phyloP scores from a whole-genome alignment of 2,888 invertebrate species.

The Cheilosia scutellata region DNA sequence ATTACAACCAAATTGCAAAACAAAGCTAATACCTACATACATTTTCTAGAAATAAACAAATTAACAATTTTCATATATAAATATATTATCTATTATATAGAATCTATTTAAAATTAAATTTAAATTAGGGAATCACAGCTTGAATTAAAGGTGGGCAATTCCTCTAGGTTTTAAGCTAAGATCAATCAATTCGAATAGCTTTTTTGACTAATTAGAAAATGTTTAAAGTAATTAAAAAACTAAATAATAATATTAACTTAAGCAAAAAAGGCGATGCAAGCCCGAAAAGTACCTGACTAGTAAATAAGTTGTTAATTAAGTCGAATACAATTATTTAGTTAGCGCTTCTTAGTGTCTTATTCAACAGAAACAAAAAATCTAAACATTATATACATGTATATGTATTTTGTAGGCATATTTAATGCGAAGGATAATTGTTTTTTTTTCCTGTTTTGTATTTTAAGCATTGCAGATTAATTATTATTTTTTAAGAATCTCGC shows the following conservation, averaged over 20 bases:
- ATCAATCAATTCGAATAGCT: slow-evolving; percentile 76
- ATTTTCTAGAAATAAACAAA: slow-evolving; percentile 51
- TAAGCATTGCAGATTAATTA: slow-evolving; percentile 34
- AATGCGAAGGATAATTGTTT: slow-evolving; percentile 22
- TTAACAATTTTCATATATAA: slow-evolving; percentile 43
- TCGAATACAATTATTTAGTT: slow-evolving; percentile 57
- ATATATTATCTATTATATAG: slow-evolving; percentile 64
- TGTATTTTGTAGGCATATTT: slow-evolving; percentile 54
- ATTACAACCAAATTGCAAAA: slow-evolving; percentile 67
- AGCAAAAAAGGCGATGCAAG: slow-evolving; percentile 20
- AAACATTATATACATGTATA: slow-evolving; percentile 13
- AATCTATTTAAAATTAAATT: slow-evolving; percentile 44
- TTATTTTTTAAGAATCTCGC: slow-evolving; percentile 37
- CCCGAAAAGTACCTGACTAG: slow-evolving; percentile 69
- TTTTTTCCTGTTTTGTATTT: slow-evolving; percentile 13
- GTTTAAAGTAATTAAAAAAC: slow-evolving; percentile 22
- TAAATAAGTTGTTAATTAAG: slow-evolving; percentile 65
- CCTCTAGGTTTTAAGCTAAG: slow-evolving; percentile 70
- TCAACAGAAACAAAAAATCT: slow-evolving; percentile 51
- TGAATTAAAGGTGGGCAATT: slow-evolving; percentile 54
- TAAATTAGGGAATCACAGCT: slow-evolving; percentile 50
- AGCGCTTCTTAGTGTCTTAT: slow-evolving; percentile 75
- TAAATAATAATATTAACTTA: slow-evolving; percentile 1
- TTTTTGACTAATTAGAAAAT: slow-evolving; percentile 67
- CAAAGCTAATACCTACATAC: slow-evolving; percentile 39